These are phyloP conservation scores for Plemyria rubiginata DNA, from an alignment of 2,888 invertebrate genomes.

Conservation along the genomic window DNA sequence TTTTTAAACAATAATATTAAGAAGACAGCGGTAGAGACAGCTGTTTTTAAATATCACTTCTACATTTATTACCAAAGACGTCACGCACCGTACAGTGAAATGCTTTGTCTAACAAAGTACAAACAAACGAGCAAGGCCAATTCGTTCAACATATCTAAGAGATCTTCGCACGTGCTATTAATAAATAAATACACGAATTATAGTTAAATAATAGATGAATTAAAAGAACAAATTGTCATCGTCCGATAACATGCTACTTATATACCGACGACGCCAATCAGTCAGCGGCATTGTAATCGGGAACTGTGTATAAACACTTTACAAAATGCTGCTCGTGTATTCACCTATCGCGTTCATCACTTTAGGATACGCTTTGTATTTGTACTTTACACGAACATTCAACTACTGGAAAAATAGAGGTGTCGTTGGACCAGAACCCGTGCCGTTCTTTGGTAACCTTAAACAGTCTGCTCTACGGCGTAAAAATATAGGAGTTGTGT, in stretches of 20 bases:
- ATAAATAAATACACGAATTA: no score
- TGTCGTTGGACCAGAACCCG: conserved; percentile 53
- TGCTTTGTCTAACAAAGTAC: no score
- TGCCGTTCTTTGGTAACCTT: conserved; percentile 56
- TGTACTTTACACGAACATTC: conserved; percentile 57
- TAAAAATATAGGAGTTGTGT: not conserved
- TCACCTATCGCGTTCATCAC: not conserved
- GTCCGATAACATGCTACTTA: not conserved
- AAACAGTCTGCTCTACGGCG: conserved; percentile 42
- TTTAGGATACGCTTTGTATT: conserved; percentile 40
- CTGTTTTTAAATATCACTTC: no score
- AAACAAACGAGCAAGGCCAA: no score
- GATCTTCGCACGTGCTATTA: no score
- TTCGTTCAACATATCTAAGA: no score
- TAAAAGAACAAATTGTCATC: no score
- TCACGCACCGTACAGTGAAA: no score
- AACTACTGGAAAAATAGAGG: conserved; percentile 60
- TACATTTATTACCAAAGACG: no score
- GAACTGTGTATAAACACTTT: not conserved
- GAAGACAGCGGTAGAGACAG: no score
- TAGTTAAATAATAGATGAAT: no score
- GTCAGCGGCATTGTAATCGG: not conserved
- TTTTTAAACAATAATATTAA: no score
- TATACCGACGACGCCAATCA: not conserved
- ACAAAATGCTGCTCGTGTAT: conserved; percentile 7